These are phyloP conservation scores for Temnothorax longispinosus DNA, from an alignment of 1,140 invertebrate species.

Conservation along the genomic window DNA sequence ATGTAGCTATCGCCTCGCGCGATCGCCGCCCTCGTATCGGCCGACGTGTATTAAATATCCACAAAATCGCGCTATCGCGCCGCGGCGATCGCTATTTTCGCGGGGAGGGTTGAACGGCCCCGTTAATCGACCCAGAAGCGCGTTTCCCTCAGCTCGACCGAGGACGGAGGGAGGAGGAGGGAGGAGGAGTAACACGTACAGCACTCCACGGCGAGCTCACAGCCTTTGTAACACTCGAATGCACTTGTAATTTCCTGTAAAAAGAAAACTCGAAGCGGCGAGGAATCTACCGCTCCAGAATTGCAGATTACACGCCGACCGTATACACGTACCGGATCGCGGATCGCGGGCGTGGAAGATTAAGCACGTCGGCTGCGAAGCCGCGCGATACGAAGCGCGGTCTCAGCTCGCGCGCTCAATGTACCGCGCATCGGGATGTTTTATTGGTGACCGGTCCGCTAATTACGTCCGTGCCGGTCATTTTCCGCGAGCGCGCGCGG, in stretches of 20 bases:
- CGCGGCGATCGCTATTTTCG: slow-evolving; percentile 21
- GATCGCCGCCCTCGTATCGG: slow-evolving; percentile 13
- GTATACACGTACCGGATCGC: not conserved
- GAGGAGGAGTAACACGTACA: not conserved
- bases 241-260: slow-evolving; percentile 55
- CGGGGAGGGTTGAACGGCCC: slow-evolving; percentile 30
- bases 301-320: slow-evolving; percentile 2
- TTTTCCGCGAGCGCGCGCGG: not conserved
- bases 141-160: not conserved
- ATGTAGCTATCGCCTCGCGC: slow-evolving; percentile 34
- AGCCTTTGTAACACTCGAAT: slow-evolving; percentile 53
- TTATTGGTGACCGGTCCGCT: slow-evolving; percentile 8
- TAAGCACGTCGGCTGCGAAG: slow-evolving; percentile 19
- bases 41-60: slow-evolving; percentile 31
- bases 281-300: slow-evolving; percentile 19
- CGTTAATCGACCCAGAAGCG: slow-evolving; percentile 60
- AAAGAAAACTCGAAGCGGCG: not conserved
- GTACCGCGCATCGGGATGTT: not conserved
- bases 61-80: slow-evolving; percentile 45
- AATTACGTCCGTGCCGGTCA: slow-evolving; percentile 21
- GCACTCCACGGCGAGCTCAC: not conserved
- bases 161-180: not conserved
- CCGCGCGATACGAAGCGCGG: not conserved
- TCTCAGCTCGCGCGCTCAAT: not conserved
- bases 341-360: slow-evolving; percentile 28